Conservation (phyloP, 2,888 invertebrate species). For the Lasioglossum morio region DNA sequence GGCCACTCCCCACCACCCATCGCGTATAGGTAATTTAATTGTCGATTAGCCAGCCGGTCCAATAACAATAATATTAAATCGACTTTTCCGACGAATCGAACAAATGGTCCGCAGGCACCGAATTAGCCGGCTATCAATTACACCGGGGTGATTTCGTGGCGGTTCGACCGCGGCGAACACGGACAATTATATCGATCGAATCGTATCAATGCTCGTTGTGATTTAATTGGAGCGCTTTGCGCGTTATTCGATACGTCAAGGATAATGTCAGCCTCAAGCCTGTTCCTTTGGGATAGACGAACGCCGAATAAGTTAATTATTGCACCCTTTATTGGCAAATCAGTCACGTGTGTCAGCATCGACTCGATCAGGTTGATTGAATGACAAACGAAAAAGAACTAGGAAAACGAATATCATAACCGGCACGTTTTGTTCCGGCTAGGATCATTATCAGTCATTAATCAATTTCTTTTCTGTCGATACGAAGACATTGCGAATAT, state of each 20-base stretch:
- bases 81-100: conserved; percentile 5
- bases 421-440: not conserved
- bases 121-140: conserved; percentile 19
- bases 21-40: conserved; percentile 1
- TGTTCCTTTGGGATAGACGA: conserved; percentile 41
- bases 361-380: conserved; percentile 12
- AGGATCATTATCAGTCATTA: not conserved
- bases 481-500: not conserved
- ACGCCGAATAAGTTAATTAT: conserved; percentile 61
- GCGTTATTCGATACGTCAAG: conserved; percentile 54
- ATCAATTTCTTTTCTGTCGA: not conserved
- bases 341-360: conserved; percentile 29
- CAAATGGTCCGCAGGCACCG: not conserved
- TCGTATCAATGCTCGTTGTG: conserved; percentile 44
- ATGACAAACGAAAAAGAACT: not conserved
- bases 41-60: not conserved
- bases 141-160: not conserved
- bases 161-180: not conserved
- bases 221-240: conserved; percentile 58
- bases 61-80: conserved; percentile 7
- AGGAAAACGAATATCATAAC: conserved; percentile 7
- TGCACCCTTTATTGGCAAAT: conserved; percentile 31
- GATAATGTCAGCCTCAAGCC: conserved; percentile 58
- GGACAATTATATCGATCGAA: conserved; percentile 47
- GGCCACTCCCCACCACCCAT: not conserved